Percentiles rank a stretch among this genome's conserved stretches.
Evolutionary conservation across 1,140 invertebrate genomes (phyloP).

Genomic region (Augochlora pura): DNA sequence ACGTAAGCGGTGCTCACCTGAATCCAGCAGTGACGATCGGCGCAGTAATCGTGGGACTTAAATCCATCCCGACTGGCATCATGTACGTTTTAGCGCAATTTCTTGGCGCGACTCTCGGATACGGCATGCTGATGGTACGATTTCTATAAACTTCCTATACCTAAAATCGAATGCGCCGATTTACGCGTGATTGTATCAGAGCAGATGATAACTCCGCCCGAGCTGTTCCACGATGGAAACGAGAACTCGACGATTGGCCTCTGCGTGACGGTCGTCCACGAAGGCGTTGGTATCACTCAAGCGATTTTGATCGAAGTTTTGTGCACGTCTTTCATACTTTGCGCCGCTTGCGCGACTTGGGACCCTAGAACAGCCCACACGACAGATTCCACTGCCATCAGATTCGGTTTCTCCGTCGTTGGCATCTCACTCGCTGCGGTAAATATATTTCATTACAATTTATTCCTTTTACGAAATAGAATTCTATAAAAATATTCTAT

Average conservation of each 20-base stretch:
- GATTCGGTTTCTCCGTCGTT: slow-evolving; percentile 84
- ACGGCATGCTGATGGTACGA: slow-evolving; percentile 82
- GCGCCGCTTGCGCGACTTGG: slow-evolving; percentile 85
- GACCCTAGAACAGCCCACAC: slow-evolving; percentile 82
- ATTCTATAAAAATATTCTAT: too few species aligned
- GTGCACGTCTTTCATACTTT: slow-evolving; percentile 82
- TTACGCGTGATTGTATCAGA: not conserved
- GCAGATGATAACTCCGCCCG: slow-evolving; percentile 78
- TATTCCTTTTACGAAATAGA: not conserved
- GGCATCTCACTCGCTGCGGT: slow-evolving; percentile 83
- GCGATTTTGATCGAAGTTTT: slow-evolving; percentile 83
- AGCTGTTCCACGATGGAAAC: slow-evolving; percentile 67
- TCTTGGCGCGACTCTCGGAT: slow-evolving; percentile 86
- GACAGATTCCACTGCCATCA: slow-evolving; percentile 82
- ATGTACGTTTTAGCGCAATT: slow-evolving; percentile 87
- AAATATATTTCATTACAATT: slow-evolving; percentile 35
- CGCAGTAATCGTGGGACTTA: slow-evolving; percentile 84
- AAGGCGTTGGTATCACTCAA: slow-evolving; percentile 74
- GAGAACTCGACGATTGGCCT: slow-evolving; percentile 70
- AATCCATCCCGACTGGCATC: slow-evolving; percentile 84
- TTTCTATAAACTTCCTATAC: not conserved
- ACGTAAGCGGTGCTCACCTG: slow-evolving; percentile 87
- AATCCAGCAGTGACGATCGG: slow-evolving; percentile 90
- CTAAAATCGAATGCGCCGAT: too few species aligned
- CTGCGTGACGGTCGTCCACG: slow-evolving; percentile 83